A percentile compares a stretch with the other conserved stretches of the same genome.
These are phyloP conservation scores for Eugnorisma glareosa DNA, from an alignment of 2,888 invertebrate species.

Conservation along the genomic window DNA sequence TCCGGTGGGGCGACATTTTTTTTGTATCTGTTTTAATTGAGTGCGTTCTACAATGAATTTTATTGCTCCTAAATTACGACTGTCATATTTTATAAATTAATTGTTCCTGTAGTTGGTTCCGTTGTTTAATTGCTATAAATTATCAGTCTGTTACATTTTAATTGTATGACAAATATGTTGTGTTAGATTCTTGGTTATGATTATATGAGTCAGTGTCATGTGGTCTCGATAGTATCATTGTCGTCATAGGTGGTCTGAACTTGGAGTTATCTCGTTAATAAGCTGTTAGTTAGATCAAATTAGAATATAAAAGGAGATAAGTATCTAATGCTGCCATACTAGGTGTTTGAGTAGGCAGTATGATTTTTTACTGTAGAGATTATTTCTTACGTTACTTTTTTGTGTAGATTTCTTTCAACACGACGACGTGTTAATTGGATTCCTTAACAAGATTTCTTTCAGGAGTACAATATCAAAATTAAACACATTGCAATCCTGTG, in stretches of 20 bases:
- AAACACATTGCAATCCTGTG: neutral
- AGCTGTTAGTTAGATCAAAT: constrained; percentile 43
- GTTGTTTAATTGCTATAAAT: constrained; percentile 53
- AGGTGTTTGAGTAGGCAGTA: neutral
- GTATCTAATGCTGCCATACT: constrained; percentile 10
- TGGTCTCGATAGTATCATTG: constrained; percentile 55
- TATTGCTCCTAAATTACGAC: constrained; percentile 47
- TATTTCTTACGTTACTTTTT: neutral
- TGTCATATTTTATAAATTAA: constrained; percentile 55
- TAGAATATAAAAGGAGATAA: constrained; percentile 38
- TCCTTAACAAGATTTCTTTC: no score
- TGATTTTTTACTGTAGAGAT: neutral
- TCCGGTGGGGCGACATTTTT: constrained; percentile 68
- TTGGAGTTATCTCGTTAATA: constrained; percentile 48
- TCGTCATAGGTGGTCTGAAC: constrained; percentile 62
- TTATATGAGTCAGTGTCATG: constrained; percentile 35
- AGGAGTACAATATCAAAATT: neutral
- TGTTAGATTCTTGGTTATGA: constrained; percentile 45
- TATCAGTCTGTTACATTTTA: constrained; percentile 53
- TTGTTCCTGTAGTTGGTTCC: constrained; percentile 52
- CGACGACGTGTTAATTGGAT: neutral
- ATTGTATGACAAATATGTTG: constrained; percentile 51
- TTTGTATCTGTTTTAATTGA: constrained; percentile 60
- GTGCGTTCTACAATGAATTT: constrained; percentile 49
- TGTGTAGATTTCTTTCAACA: neutral